phyloP scores from a whole-genome alignment of 2,888 invertebrate species.

The Sphinx pinastri region DNA sequence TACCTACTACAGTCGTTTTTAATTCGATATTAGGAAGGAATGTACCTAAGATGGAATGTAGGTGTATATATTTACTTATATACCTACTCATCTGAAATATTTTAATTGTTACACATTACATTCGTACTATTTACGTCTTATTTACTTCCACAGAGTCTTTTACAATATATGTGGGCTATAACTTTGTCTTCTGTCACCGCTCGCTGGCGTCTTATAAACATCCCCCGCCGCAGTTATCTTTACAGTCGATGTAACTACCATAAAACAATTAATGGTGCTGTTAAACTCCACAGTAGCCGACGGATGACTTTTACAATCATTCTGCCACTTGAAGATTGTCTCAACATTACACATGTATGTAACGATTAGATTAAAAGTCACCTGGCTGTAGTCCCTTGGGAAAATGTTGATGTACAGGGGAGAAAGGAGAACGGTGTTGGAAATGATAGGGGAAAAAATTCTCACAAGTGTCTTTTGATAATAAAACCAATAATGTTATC shows the following conservation, averaged over 20 bases:
- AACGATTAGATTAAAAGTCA: conserved; percentile 48
- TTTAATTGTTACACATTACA: too few species aligned
- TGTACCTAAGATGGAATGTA: too few species aligned
- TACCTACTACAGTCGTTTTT: too few species aligned
- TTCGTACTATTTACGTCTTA: too few species aligned
- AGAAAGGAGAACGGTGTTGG: conserved; percentile 38
- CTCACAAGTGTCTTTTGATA: conserved; percentile 34
- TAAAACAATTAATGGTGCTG: conserved; percentile 76
- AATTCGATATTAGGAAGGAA: too few species aligned
- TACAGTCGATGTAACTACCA: conserved; percentile 64
- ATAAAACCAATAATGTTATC: conserved; percentile 17
- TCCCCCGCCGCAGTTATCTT: conserved; percentile 71
- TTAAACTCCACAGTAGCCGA: conserved; percentile 70
- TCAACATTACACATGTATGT: conserved; percentile 51
- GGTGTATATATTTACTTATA: too few species aligned
- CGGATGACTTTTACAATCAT: conserved; percentile 51
- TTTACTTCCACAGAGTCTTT: neutral
- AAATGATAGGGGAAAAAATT: conserved; percentile 46
- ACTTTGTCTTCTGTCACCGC: conserved; percentile 40
- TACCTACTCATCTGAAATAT: too few species aligned
- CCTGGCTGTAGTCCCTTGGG: conserved; percentile 59
- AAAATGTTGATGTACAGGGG: conserved; percentile 45
- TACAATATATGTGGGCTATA: conserved; percentile 15
- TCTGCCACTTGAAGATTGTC: conserved; percentile 53
- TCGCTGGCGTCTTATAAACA: conserved; percentile 62